phyloP scores from a whole-genome alignment of 2,888 invertebrate genomes.

The Hanleya hanleyi region DNA sequence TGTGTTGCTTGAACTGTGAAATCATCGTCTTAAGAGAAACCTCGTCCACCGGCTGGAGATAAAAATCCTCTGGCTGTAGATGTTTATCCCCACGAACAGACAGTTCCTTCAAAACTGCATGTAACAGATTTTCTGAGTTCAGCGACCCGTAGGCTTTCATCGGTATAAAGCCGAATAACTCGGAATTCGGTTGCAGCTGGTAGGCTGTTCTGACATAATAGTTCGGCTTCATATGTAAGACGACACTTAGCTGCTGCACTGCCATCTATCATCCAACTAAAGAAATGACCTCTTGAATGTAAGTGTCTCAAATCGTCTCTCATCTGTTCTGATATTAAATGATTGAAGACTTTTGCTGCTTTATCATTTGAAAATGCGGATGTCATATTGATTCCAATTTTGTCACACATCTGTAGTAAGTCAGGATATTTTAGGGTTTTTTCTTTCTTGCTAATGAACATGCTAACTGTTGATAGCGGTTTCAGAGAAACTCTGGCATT shows the following conservation, averaged over 20 bases:
- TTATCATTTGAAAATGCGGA: neutral
- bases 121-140: neutral
- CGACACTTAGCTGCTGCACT: neutral
- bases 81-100: no score
- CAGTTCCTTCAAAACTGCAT: neutral
- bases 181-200: neutral
- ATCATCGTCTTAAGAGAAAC: neutral
- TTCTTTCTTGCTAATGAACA: neutral
- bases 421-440: neutral
- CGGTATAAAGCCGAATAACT: neutral
- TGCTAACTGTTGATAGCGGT: neutral
- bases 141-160: neutral
- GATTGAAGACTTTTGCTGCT: neutral
- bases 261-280: neutral
- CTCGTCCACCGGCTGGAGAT: neutral
- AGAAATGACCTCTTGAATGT: neutral
- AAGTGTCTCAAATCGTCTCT: neutral
- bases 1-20: neutral
- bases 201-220: neutral
- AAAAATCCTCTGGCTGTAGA: no score
- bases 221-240: neutral
- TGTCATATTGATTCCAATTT: neutral
- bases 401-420: neutral
- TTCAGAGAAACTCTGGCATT: neutral
- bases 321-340: neutral